Percentiles rank a stretch among this genome's conserved stretches.
Conservation (phyloP, 2,113 vertebrate genomes). For the Asarcornis scutulata region DNA sequence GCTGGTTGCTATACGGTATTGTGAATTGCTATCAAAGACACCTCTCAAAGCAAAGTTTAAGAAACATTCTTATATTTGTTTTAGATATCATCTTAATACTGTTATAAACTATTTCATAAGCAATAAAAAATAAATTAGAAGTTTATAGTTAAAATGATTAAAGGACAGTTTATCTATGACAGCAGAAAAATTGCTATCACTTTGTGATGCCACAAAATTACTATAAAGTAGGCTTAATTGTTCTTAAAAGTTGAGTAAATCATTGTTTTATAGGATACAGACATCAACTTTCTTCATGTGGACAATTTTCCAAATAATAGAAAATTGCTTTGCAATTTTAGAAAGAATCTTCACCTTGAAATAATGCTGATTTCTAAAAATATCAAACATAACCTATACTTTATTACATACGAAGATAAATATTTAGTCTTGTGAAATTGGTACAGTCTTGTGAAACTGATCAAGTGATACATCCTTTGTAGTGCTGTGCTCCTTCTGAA, state of each 20-base stretch:
- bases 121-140: accelerated
- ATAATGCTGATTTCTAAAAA: neutral
- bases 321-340: neutral
- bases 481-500: neutral
- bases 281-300: neutral
- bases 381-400: neutral
- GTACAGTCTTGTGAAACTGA: neutral
- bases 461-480: neutral
- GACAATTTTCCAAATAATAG: neutral
- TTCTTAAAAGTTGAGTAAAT: neutral
- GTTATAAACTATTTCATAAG: neutral
- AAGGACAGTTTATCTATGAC: neutral
- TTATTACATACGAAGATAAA: neutral
- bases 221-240: neutral
- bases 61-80: neutral
- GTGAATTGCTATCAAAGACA: neutral
- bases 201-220: neutral
- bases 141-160: neutral
- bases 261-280: neutral
- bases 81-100: neutral
- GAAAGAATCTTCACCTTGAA: neutral
- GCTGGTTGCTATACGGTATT: neutral
- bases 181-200: neutral
- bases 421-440: neutral
- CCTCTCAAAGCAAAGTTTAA: neutral